phyloP scores from a whole-genome alignment of 1,140 invertebrate species.

The Geopemphigus sp. region DNA sequence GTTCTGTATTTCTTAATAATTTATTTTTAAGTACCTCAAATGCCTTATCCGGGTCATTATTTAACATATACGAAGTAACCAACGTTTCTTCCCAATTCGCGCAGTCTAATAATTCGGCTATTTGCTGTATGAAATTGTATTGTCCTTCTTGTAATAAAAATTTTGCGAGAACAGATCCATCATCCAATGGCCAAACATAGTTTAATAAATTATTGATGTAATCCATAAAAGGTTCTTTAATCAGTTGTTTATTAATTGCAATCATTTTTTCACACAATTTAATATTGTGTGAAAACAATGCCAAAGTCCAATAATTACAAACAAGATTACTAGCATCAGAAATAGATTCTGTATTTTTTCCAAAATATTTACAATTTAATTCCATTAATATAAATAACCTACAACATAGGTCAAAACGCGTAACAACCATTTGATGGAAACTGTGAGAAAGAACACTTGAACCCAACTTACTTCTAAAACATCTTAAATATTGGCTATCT shows the following conservation, averaged over 20 bases:
- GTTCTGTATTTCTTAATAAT: not conserved
- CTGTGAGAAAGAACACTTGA: constrained; percentile 30
- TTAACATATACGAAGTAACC: constrained; percentile 40
- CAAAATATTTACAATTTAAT: not conserved
- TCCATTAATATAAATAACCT: constrained; percentile 37
- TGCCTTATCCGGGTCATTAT: constrained; percentile 41
- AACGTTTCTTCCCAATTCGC: constrained; percentile 40
- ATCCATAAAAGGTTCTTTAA: constrained; percentile 12
- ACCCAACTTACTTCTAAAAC: constrained; percentile 30
- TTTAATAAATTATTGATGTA: constrained; percentile 23
- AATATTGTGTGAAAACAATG: constrained; percentile 33
- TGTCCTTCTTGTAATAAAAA: constrained; percentile 30
- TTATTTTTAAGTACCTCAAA: constrained; percentile 20
- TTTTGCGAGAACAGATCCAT: constrained; percentile 16
- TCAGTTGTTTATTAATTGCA: not conserved
- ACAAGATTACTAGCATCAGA: constrained; percentile 19
- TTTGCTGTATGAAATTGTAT: constrained; percentile 39
- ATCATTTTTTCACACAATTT: constrained; percentile 43
- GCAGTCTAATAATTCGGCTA: constrained; percentile 7
- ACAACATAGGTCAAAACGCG: constrained; percentile 39
- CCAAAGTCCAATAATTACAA: constrained; percentile 31
- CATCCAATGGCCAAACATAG: constrained; percentile 17
- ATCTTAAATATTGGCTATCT: not conserved
- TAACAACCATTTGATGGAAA: constrained; percentile 28
- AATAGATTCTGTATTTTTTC: constrained; percentile 22